Evolutionary conservation across 2,113 vertebrate species (phyloP), one percentile per base, ranked within the genome.

Genomic region (Talpa occidentalis): DNA sequence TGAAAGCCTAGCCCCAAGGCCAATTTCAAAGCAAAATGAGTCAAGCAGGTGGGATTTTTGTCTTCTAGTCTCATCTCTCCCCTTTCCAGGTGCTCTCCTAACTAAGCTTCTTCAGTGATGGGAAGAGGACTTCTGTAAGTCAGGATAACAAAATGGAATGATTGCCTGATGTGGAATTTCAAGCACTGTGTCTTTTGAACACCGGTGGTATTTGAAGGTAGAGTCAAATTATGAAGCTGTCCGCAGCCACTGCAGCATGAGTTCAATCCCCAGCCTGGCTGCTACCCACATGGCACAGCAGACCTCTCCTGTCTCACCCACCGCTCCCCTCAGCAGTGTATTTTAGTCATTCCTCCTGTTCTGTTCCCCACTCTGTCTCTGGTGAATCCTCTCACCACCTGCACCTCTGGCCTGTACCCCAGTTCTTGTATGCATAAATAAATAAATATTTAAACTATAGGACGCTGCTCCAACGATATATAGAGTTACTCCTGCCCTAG

Each of bases 81-180:
- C 78, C 15, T 37, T 42, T 59, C 59, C n/a, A 7, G 49, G 1
- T 9, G 1, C 44, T 62, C 16, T 10, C 21, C 21, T 56, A 5
- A 30, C 2, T 2, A 42, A 81, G 44, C 14, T 21, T 37, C 56
- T 76, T 30, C 5, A 4, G 0, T 26, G 30, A 32, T 1, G 12
- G 49, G 28, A 74, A 83, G 37, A 64, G 30, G 26, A 14, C 32
- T 62, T 15, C 8, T 4, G 2, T 10, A 40, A 56, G 32, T 30
- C 5, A 2, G 17, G 47, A 2, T 14, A 21, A 67, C 1, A 0
- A n/a, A n/a, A n/a, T 11, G 15, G 11, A 64, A 21, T 74, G 19
- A 35, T 62, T 0, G 4, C 54, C 72, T 54, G 26, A 6, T 26
- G 54, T 15, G 26, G 49, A 52, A 84, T n/a, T 30, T 30, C 80